Evolutionary conservation across 2,888 invertebrate species (phyloP).

Genomic region (Polia nebulosa): DNA sequence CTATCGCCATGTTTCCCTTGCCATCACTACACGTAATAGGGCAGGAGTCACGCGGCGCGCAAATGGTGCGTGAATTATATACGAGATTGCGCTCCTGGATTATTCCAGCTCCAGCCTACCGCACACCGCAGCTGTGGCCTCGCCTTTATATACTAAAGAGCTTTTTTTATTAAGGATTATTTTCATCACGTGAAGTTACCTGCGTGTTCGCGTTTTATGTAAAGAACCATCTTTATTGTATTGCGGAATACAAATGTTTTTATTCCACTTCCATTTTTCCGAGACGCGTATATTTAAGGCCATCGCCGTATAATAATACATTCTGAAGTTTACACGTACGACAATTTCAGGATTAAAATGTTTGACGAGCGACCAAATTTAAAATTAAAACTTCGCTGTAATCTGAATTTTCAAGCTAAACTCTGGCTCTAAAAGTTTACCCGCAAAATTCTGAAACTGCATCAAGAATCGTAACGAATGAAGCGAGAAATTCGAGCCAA

Average conservation of each 20-base stretch:
- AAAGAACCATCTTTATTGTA: slow-evolving; percentile 61
- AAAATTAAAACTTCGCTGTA: slow-evolving; percentile 12
- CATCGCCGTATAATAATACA: slow-evolving; percentile 20
- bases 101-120: slow-evolving; percentile 62
- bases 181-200: slow-evolving; percentile 63
- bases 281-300: slow-evolving; percentile 29
- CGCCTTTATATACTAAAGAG: slow-evolving; percentile 64
- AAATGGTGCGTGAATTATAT: slow-evolving; percentile 84
- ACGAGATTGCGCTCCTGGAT: slow-evolving; percentile 74
- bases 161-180: slow-evolving; percentile 66
- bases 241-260: slow-evolving; percentile 58
- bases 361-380: slow-evolving; percentile 8
- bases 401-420: slow-evolving; percentile 3
- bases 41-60: slow-evolving; percentile 71
- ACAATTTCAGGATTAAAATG: slow-evolving; percentile 14
- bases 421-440: slow-evolving; percentile 13
- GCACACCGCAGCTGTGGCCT: slow-evolving; percentile 68
- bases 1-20: slow-evolving; percentile 58
- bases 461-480: slow-evolving; percentile 58
- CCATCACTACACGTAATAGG: slow-evolving; percentile 70
- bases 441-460: slow-evolving; percentile 41
- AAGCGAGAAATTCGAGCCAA: slow-evolving; percentile 71
- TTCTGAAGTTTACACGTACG: slow-evolving; percentile 1
- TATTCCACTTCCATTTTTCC: slow-evolving; percentile 46
- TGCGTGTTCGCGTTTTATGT: slow-evolving; percentile 56